Percentiles rank a stretch among this genome's conserved stretches.
These are phyloP conservation scores for Eupelmus urozonus DNA, from an alignment of 2,888 invertebrate species.

Conservation along the genomic window DNA sequence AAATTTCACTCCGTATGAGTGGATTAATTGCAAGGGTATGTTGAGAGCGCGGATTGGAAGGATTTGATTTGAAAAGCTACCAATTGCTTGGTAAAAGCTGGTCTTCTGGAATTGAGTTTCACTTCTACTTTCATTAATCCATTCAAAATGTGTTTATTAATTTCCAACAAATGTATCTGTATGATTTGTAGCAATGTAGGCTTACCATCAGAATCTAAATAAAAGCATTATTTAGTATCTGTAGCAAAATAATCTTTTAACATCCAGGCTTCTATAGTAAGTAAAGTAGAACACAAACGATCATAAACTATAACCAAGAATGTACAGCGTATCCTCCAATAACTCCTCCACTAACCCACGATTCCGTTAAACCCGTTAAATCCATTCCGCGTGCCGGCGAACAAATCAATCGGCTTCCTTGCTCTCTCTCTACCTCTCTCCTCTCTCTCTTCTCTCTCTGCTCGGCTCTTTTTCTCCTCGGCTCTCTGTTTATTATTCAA, in stretches of 20 bases:
- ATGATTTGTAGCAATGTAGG: too few species aligned
- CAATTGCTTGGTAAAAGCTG: not conserved
- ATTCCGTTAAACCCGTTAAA: conserved; percentile 38
- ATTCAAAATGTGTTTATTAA: too few species aligned
- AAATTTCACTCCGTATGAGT: too few species aligned
- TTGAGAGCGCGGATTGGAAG: not conserved
- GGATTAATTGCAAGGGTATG: too few species aligned
- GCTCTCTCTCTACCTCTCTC: not conserved
- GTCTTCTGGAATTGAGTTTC: not conserved
- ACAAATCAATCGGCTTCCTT: conserved; percentile 32
- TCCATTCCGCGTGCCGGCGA: too few species aligned
- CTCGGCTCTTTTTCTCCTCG: not conserved
- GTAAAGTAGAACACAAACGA: too few species aligned
- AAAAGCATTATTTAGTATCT: too few species aligned
- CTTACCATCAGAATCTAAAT: too few species aligned
- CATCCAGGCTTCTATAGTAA: too few species aligned
- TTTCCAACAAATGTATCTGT: too few species aligned
- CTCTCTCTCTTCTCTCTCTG: conserved; percentile 1
- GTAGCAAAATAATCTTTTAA: too few species aligned
- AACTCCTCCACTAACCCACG: not conserved
- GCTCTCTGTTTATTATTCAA: conserved; percentile 43
- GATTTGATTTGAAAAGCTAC: conserved; percentile 7
- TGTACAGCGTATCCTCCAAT: not conserved
- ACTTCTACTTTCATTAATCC: not conserved
- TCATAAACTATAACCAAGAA: not conserved